Conservation (phyloP, 2,113 vertebrate genomes). For the Garra rufa region DNA sequence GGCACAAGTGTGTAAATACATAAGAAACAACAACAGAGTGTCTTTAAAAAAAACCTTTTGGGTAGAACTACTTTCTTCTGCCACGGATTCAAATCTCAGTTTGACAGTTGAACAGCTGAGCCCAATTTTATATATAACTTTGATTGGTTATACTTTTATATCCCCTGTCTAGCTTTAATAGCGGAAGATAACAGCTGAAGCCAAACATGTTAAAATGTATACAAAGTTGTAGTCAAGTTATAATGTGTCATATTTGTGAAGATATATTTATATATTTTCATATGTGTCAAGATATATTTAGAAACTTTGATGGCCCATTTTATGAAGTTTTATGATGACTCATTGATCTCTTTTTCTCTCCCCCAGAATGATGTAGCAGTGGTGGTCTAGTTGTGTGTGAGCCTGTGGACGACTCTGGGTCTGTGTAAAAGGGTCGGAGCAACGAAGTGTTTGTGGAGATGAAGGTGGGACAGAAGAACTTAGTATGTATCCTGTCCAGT, state of each 20-base stretch:
- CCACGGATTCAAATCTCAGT: no score
- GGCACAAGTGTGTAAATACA: no score
- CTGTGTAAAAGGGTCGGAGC: neutral
- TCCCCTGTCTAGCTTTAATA: neutral
- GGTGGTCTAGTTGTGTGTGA: neutral
- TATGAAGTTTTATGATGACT: no score
- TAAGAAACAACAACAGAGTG: no score
- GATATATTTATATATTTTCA: no score
- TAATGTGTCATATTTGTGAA: neutral
- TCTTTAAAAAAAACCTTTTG: no score
- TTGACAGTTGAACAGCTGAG: no score
- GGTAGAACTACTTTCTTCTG: no score
- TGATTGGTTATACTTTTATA: neutral
- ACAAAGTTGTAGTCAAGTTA: neutral
- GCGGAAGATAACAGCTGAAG: neutral
- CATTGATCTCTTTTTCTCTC: neutral
- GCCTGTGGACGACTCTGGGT: neutral
- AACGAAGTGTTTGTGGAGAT: slow-evolving; percentile 35
- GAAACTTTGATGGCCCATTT: neutral
- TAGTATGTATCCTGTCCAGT: slow-evolving; percentile 90
- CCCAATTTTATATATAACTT: neutral
- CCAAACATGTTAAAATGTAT: slow-evolving; percentile 2
- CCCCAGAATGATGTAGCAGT: slow-evolving; percentile 20
- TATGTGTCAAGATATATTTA: no score
- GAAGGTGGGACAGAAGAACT: slow-evolving; percentile 91